Evolutionary conservation across 2,797 vertebrate species (phyloP).

Genomic region (Gobio occitaniae): DNA sequence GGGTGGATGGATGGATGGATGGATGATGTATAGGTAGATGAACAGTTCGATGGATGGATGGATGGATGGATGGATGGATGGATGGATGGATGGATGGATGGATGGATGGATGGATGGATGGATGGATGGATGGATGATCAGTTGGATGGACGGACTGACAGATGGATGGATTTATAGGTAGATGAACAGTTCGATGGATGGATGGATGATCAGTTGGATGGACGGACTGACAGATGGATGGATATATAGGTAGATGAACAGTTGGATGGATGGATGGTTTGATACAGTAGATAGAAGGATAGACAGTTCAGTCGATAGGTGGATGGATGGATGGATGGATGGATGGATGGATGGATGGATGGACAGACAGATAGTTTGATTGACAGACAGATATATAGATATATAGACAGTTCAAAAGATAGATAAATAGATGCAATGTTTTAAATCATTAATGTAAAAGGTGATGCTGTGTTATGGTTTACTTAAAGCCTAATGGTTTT

Average conservation of each 20-base stretch:
- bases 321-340: background rate
- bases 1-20: background rate
- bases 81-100: no score
- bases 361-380: background rate
- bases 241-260: background rate
- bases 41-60: background rate
- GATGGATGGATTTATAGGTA: background rate
- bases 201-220: background rate
- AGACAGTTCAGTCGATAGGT: background rate
- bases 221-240: background rate
- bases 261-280: background rate
- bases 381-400: background rate
- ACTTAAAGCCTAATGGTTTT: slow-evolving; percentile 38
- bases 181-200: fast-evolving
- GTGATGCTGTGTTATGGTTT: background rate
- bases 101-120: no score
- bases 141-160: background rate
- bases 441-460: slow-evolving; percentile 37
- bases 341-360: background rate
- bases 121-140: background rate
- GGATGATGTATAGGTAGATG: background rate
- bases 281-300: background rate
- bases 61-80: background rate
- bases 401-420: background rate
- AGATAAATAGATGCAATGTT: background rate